Conservation (phyloP, 2,113 vertebrate genomes). For the Perca schrenkii region DNA sequence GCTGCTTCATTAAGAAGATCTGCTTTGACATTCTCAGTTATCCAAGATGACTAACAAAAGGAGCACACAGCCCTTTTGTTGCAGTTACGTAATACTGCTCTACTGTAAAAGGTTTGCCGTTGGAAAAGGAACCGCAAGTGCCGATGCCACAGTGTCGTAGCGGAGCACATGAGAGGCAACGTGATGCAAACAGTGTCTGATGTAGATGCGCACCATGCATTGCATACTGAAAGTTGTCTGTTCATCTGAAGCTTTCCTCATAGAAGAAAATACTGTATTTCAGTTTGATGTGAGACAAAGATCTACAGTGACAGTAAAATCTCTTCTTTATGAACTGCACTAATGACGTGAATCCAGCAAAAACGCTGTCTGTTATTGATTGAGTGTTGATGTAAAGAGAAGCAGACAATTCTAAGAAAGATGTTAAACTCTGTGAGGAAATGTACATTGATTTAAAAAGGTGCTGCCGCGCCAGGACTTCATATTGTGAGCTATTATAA, state of each 20-base stretch:
- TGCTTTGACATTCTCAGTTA: conserved; percentile 57
- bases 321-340: conserved; percentile 3
- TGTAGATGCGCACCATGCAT: conserved; percentile 12
- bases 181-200: conserved; percentile 42
- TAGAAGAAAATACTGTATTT: conserved; percentile 10
- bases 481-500: not conserved
- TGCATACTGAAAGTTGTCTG: conserved; percentile 13
- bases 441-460: conserved; percentile 28
- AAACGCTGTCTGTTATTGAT: conserved; percentile 1
- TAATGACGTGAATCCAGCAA: conserved; percentile 31
- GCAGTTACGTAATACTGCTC: conserved; percentile 54
- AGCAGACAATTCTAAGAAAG: not conserved
- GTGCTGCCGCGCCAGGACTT: not conserved
- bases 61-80: conserved; percentile 45
- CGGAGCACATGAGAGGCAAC: conserved; percentile 40
- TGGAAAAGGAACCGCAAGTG: conserved; percentile 28
- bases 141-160: not conserved
- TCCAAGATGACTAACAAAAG: conserved; percentile 56
- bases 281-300: conserved; percentile 12
- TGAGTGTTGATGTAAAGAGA: conserved; percentile 20
- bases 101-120: conserved; percentile 52
- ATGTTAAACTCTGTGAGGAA: conserved; percentile 11
- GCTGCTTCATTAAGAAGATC: conserved; percentile 49
- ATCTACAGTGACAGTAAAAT: not conserved
- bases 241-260: conserved; percentile 51